Evolutionary conservation across 2,888 invertebrate genomes (phyloP).

Genomic region (Macrostomum cliftonense): DNA sequence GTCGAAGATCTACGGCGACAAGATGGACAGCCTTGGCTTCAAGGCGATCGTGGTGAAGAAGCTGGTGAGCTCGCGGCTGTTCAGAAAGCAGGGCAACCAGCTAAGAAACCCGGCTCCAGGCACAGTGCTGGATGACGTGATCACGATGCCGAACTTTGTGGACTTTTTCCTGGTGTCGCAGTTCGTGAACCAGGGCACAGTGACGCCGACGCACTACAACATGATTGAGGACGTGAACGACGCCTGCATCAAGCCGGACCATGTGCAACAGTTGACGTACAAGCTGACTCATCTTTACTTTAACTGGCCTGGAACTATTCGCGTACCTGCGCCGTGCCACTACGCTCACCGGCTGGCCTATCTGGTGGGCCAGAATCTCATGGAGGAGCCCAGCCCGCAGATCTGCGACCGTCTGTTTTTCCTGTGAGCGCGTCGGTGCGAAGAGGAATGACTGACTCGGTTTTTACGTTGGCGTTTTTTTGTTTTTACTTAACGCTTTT

Average conservation of each 20-base stretch:
- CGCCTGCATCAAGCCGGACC: conserved; percentile 44
- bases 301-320: conserved; percentile 62
- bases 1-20: background rate
- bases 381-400: conserved; percentile 33
- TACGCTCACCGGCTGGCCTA: conserved; percentile 84
- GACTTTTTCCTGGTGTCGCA: conserved; percentile 80
- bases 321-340: conserved; percentile 79
- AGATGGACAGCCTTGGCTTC: background rate
- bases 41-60: conserved; percentile 57
- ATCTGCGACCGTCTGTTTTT: conserved; percentile 30
- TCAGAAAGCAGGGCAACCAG: conserved; percentile 34
- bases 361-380: conserved; percentile 60
- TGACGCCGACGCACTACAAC: conserved; percentile 72
- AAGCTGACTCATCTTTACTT: conserved; percentile 72
- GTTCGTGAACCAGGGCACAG: conserved; percentile 63
- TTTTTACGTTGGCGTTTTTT: no score
- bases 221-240: conserved; percentile 51
- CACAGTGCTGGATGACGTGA: conserved; percentile 63
- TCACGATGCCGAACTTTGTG: conserved; percentile 50
- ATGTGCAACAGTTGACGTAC: conserved; percentile 61
- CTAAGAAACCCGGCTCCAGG: conserved; percentile 54
- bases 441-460: no score
- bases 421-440: background rate
- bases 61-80: conserved; percentile 63
- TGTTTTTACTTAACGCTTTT: no score